Evolutionary conservation across 2,888 invertebrate genomes (phyloP), one percentile per base, ranked within the genome.

Genomic region (Nomada ruficornis): DNA sequence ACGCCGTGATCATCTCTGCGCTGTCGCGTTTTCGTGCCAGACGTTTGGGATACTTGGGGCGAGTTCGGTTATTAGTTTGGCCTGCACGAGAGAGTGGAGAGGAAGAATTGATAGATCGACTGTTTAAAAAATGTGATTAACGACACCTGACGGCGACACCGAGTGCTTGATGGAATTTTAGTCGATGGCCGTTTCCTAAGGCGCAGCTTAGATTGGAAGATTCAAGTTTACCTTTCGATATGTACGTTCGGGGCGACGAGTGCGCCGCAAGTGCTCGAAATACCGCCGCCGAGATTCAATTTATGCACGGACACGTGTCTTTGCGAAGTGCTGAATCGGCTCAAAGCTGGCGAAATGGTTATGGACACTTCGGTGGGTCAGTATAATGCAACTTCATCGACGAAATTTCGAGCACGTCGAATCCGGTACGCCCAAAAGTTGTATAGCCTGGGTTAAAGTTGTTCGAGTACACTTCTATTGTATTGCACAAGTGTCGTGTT

Each of bases 221-320:
- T 13, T 50, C 2, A 36, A 20, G 20, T 44, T 71, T 71, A 60
- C 23, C 55, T 36, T 44, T 7, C 4, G 29, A 20, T 20, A 54
- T n/a, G 36, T 10, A 15, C 13, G 7, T 18, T 13, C 20, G 47
- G 20, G 20, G 15, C 59, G 70, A 60, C 20, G 36, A 60, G 52
- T 50, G 47, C 59, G 59, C 59, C 59, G 47, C 47, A 70, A 47
- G 47, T 29, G 70, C 69, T 44, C 26, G 13, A 70, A 70, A 47
- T 59, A 20, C 11, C 57, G 13, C 20, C 52, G 52, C 15, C 13
- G 18, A 36, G 20, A 11, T 60, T 70, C 36, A 71, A 62, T 52
- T 36, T 50, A 70, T 60, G 70, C 70, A 36, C 50, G 70, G 70
- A 62, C 60, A 52, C 60, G 70, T 52, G 60, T 50, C 70, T 71